These are phyloP conservation scores for Drosophila quasianomalipes DNA, from an alignment of 2,888 invertebrate species.

Conservation along the genomic window DNA sequence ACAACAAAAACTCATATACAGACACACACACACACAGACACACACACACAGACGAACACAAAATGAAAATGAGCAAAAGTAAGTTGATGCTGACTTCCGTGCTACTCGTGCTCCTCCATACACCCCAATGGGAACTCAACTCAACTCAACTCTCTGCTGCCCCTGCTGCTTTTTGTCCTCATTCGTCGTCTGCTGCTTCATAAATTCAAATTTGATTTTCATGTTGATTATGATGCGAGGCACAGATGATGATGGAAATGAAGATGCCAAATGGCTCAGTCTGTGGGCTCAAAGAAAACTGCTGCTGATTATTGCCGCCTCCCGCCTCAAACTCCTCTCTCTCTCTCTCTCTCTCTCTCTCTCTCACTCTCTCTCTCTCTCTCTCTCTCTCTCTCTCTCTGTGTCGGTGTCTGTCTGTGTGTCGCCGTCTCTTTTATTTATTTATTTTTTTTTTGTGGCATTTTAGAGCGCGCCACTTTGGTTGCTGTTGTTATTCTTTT, in stretches of 20 bases:
- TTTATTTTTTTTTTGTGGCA: constrained; percentile 8
- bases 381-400: background rate
- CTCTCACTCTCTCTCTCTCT: background rate
- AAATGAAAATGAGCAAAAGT: constrained; percentile 74
- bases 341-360: background rate
- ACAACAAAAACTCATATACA: constrained; percentile 1
- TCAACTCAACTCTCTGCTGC: background rate
- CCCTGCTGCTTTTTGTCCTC: constrained; percentile 2
- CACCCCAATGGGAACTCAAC: background rate
- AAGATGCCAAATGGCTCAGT: constrained; percentile 65
- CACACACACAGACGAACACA: constrained; percentile 10
- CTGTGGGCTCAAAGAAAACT: constrained; percentile 34
- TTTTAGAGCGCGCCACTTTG: constrained; percentile 38
- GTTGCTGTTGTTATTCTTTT: constrained; percentile 25
- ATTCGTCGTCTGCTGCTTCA: constrained; percentile 55
- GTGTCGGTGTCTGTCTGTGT: background rate
- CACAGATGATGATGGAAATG: constrained; percentile 76
- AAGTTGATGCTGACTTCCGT: constrained; percentile 54
- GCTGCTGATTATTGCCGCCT: constrained; percentile 61
- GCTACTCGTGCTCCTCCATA: background rate
- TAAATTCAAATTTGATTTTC: constrained; percentile 79
- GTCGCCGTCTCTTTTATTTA: background rate
- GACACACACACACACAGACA: constrained; percentile 7
- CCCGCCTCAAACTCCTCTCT: constrained; percentile 1
- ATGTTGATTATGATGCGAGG: constrained; percentile 77